Base-by-base conservation (phyloP, 1,140 invertebrate species). In the Apis mellifera region DNA sequence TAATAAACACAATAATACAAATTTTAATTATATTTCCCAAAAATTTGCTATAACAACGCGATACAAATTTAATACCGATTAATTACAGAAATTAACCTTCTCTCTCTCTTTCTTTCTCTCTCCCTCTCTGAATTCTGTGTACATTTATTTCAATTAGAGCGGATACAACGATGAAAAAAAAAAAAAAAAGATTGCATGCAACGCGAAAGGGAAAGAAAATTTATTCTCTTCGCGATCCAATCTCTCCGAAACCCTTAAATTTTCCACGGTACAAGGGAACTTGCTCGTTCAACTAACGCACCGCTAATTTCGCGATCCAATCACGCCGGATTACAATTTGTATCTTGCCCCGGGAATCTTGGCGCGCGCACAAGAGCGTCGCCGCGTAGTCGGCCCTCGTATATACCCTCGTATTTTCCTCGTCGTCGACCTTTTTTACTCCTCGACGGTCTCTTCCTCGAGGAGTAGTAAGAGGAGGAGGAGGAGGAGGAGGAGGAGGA, bases 251-350 rank as follows among this genome's bases (percentile, higher is more conserved):
- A 42, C 17, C 19, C 64, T 66, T 42, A 32, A 42, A 42, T 66
- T 66, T 42, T 66, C 32, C 64, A 42, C 32, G 4, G 5, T 42
- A 26, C 65, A 69, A n/a, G 21, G 48, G 23, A 69, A 70, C 68
- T 3, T 32, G 15, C 78, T 82, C 64, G 13, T 81, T 69, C 72
- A 26, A 57, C 65, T 17, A 76, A 59, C 64, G 52, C 42, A 55
- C 21, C 72, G 64, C 59, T 81, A 82, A 78, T 86, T 85, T 89
- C 79, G 52, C 71, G 69, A 82, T 87, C 74, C 84, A 84, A 82
- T 89, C 69, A 32, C 17, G 71, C 23, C n/a, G 64, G 78, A 84
- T 89, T 84, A 89, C 80, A 90, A 90, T 87, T 87, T 84, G 78
- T 85, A 81, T 64, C 77, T 60, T 60, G 68, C 60, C 13, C 26